Base-by-base conservation (phyloP, 1,140 invertebrate genomes). In the Heliconius eleuchia region DNA sequence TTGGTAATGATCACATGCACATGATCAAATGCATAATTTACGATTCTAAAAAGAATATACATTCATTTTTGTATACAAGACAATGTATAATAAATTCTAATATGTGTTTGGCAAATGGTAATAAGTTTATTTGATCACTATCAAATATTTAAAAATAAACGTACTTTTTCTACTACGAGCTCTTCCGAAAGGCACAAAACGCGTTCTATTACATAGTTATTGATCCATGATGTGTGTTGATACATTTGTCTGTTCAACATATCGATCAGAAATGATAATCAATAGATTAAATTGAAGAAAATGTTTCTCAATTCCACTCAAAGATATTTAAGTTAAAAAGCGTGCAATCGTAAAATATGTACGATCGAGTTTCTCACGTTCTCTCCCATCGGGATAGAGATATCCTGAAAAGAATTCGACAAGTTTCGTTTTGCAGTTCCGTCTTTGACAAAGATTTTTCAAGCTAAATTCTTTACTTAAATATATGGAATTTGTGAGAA, bases 391-490 rank as follows among this genome's bases (percentile, higher is more conserved):
- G 23, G 60, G 4, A 66, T 66, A 66, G 11, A 66, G 23, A 66
- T 66, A 66, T 66, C 11, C 23, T 8, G 27, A 27, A 75, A 9
- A 42, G 6, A 60, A 75, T 75, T 60, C 55, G 39, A 75, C 9
- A 37, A 74, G 39, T 66, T 60, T 60, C 73, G 73, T 60, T 75
- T 60, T 18, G 73, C 73, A 75, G 73, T 9, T 75, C 42, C 13
- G 8, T 37, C 37, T 23, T 75, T 60, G 74, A 75, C 9, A 66
- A 66, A 27, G 60, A 66, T 66, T 27, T 66, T 66, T 27, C 23
- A 23, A 66, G 60, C 30, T 66, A 66, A 66, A 30, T 30, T 9
- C 23, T 27, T 27, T 1, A 27, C 13, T 66, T 13, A 60, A 66
- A 60, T 19, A 18, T 75, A 60, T 66, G 9, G 55, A 75, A 75